Base-by-base conservation (phyloP, 2,113 vertebrate genomes). In the Hystrix cristata region DNA sequence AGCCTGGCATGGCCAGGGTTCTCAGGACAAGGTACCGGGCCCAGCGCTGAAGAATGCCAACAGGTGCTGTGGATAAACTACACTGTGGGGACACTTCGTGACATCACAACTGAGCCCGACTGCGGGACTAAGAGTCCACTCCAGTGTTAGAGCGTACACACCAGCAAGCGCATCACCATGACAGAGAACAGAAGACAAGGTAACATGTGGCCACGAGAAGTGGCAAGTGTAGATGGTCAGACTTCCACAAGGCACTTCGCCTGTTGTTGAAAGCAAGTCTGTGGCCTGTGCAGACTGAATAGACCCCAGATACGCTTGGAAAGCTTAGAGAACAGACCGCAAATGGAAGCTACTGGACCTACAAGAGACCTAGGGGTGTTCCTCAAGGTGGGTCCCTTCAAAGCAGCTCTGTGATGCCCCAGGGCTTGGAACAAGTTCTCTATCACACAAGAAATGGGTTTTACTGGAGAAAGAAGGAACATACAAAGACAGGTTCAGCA, bases 341-440 rank as follows among this genome's bases (percentile, higher is more conserved):
- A 60, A 60, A 43, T 83, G 31, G 27, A 46, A 67, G 12, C 38
- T 51, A 62, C 65, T 25, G 16, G 15, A 60, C 12, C 64, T 34
- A 43, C 0, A 82, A 3, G 43, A 11, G 18, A 74, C 7, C 38
- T 18, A 64, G 25, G 25, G 0, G 2, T 59, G 5, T 51, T 13
- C 60, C 71, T n/a, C 7, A 79, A 85, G 16, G 10, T 31, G 31
- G 16, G 12, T 34, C 6, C 8, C 38, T 85, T 60, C 18, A 1
- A 43, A 15, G 19, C 55, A 84, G 55, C 57, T 55, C 34, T 57
- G n/a, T 10, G 79, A 51, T 43, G 8, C 7, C 57, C 1, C 5
- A 84, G 34, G 27, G 25, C 11, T 65, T 80, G 55, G 23, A 72
- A 79, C 27, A 86, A 91, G 60, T 71, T 87, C 27, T 29, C 3